phyloP scores from a whole-genome alignment of 2,888 invertebrate species.

The Calliopum simillimum region DNA sequence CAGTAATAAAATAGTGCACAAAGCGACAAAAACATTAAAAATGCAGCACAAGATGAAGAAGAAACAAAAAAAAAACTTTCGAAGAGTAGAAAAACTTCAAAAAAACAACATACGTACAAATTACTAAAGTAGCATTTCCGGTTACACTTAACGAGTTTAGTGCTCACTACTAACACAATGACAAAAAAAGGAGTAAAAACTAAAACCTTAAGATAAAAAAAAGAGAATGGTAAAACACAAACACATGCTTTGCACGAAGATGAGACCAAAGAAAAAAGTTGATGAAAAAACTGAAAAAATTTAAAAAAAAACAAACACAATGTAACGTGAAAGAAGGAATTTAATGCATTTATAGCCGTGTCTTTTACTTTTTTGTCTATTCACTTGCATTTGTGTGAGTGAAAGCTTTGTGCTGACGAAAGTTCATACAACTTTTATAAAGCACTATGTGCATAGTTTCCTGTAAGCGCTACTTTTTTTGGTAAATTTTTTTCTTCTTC shows the following conservation, averaged over 20 bases:
- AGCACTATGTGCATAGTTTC: slow-evolving; percentile 58
- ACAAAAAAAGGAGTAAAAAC: slow-evolving; percentile 32
- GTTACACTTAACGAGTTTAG: slow-evolving; percentile 53
- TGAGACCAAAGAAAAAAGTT: slow-evolving; percentile 9
- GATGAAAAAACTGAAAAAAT: slow-evolving; percentile 26
- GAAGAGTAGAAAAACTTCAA: slow-evolving; percentile 5
- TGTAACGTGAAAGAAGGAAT: slow-evolving; percentile 6
- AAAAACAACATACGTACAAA: slow-evolving; percentile 49
- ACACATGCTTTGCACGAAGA: slow-evolving; percentile 19
- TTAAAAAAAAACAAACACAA: slow-evolving; percentile 8
- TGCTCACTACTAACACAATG: slow-evolving; percentile 15
- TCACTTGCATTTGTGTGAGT: too few relatives aligned
- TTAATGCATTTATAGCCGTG: slow-evolving; percentile 36
- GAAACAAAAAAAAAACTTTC: slow-evolving; percentile 17
- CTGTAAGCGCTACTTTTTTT: slow-evolving; percentile 24
- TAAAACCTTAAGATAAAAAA: slow-evolving; percentile 35
- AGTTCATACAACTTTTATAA: slow-evolving; percentile 65
- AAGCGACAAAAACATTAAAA: slow-evolving; percentile 23
- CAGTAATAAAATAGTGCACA: not conserved
- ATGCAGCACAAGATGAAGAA: slow-evolving; percentile 35
- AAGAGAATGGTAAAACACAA: slow-evolving; percentile 38
- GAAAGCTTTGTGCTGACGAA: slow-evolving; percentile 41
- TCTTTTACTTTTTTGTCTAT: not conserved
- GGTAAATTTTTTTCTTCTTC: too few relatives aligned
- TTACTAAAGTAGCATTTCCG: slow-evolving; percentile 58